These are phyloP conservation scores for Typhlomys cinereus DNA, from an alignment of 2,113 vertebrate species.

Conservation along the genomic window DNA sequence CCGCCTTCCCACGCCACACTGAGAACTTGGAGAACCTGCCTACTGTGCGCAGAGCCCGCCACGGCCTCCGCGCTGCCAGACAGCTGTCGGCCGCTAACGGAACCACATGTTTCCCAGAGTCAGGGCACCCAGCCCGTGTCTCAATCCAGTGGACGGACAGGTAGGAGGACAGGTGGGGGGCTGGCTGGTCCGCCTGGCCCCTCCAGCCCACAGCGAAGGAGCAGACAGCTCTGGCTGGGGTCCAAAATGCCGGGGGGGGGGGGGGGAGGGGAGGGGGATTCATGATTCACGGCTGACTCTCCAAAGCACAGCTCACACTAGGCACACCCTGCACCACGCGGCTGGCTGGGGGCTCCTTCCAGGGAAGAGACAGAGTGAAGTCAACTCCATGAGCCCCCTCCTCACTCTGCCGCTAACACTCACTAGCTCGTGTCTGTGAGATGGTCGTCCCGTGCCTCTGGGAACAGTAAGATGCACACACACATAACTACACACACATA, in stretches of 20 bases:
- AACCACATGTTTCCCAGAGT: neutral
- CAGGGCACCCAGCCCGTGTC: neutral
- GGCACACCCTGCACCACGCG: fast-evolving
- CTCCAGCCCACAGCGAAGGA: neutral
- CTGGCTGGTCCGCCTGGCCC: fast-evolving
- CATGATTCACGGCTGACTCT: too few relatives aligned
- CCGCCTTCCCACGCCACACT: neutral
- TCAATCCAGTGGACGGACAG: neutral
- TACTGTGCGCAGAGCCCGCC: neutral
- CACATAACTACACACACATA: neutral
- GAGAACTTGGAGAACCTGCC: slow-evolving; percentile 34
- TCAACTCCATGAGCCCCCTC: neutral
- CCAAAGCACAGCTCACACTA: too few relatives aligned
- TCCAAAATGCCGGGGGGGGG: too few relatives aligned
- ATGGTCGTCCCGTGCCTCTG: neutral
- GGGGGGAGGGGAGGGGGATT: too few relatives aligned
- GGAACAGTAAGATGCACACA: neutral
- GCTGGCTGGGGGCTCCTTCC: neutral
- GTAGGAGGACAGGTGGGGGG: neutral
- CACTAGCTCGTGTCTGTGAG: neutral
- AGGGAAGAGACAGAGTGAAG: neutral
- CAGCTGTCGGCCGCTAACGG: neutral
- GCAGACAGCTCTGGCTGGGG: neutral
- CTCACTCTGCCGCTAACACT: neutral
- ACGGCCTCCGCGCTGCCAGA: neutral